Conservation (phyloP, 2,888 invertebrate species). For the Clostera curtula region DNA sequence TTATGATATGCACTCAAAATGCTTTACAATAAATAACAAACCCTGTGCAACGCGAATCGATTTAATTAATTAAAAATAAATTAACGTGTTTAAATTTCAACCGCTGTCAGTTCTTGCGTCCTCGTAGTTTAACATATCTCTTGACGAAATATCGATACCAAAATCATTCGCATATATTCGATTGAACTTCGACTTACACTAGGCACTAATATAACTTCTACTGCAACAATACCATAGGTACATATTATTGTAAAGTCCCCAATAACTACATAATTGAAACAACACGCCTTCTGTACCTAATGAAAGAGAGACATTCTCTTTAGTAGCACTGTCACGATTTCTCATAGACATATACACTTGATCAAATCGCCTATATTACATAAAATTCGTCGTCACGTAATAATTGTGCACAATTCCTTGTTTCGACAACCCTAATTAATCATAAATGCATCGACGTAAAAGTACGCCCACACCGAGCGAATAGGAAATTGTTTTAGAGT, state of each 20-base stretch:
- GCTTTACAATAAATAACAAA: no score
- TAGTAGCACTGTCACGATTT: constrained; percentile 28
- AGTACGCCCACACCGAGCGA: no score
- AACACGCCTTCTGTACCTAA: constrained; percentile 27
- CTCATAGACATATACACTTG: constrained; percentile 39
- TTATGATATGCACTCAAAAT: no score
- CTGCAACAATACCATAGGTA: constrained; percentile 51
- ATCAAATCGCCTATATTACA: constrained; percentile 32
- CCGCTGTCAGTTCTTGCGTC: no score
- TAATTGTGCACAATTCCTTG: constrained; percentile 68
- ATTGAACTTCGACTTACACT: constrained; percentile 31
- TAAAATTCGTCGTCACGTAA: constrained; percentile 59
- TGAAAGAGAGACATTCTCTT: no score
- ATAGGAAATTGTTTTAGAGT: no score
- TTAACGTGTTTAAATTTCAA: no score
- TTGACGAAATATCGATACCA: no score
- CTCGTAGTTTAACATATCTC: no score
- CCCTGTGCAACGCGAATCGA: no score
- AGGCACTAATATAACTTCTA: constrained; percentile 59
- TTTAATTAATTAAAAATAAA: no score
- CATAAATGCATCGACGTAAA: constrained; percentile 25
- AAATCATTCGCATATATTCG: constrained; percentile 18
- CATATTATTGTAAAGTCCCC: constrained; percentile 47
- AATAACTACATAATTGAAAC: constrained; percentile 51
- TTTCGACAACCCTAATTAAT: constrained; percentile 27